Percentiles rank a stretch among this genome's conserved stretches.
These are phyloP conservation scores for Micrasema longulum DNA, from an alignment of 1,140 invertebrate species.

Conservation along the genomic window DNA sequence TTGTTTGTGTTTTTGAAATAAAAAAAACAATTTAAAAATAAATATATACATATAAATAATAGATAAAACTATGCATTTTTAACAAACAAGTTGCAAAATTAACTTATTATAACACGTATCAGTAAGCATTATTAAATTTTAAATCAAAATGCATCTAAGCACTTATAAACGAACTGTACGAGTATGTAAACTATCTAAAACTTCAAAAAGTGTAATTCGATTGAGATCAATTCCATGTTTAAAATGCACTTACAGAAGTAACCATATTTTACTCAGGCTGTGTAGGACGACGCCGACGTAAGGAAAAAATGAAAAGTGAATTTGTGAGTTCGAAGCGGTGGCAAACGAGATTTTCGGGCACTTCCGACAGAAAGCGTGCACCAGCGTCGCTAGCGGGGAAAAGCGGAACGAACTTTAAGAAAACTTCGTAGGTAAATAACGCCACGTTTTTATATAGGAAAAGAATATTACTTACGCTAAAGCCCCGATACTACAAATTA, in stretches of 20 bases:
- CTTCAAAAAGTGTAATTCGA: neutral
- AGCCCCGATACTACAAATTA: no score
- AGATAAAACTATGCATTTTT: no score
- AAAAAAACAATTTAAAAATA: no score
- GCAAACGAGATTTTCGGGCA: constrained; percentile 38
- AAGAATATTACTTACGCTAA: neutral
- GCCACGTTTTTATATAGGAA: neutral
- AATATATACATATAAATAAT: no score
- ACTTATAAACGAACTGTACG: no score
- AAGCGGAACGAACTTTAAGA: constrained; percentile 14
- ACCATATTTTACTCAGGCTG: neutral
- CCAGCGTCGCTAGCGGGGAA: neutral
- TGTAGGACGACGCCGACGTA: neutral
- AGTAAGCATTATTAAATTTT: no score
- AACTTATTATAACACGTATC: no score
- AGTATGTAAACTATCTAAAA: neutral
- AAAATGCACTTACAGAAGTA: neutral
- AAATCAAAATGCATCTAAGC: no score
- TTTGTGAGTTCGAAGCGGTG: constrained; percentile 30
- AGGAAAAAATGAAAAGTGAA: constrained; percentile 32
- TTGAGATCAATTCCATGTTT: neutral
- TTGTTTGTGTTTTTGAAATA: no score
- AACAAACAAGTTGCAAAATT: no score
- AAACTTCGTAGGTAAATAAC: neutral
- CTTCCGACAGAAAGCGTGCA: constrained; percentile 27